phyloP scores from a whole-genome alignment of 2,888 invertebrate genomes.

The Chloromyia formosa region DNA sequence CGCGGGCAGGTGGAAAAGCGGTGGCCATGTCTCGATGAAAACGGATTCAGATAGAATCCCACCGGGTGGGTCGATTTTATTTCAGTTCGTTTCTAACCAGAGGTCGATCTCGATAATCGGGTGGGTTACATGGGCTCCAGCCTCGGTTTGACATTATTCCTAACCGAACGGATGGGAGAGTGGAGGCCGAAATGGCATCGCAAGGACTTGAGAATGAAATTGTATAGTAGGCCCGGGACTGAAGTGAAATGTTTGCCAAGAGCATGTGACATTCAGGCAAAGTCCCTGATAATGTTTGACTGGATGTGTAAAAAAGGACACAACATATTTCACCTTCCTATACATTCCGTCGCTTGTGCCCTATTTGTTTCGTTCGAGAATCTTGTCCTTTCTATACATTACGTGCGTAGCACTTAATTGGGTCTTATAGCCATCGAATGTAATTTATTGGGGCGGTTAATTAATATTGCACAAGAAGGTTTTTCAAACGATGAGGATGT shows the following conservation, averaged over 20 bases:
- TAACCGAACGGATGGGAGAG: not conserved
- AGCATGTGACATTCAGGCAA: conserved; percentile 38
- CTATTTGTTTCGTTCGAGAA: not conserved
- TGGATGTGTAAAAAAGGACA: conserved; percentile 11
- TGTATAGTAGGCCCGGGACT: not conserved
- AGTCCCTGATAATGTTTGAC: conserved; percentile 22
- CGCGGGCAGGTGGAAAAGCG: not conserved
- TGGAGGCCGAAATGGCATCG: not conserved
- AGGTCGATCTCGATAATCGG: conserved; percentile 29
- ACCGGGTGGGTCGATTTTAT: conserved; percentile 7
- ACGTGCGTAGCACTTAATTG: conserved; percentile 43
- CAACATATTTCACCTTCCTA: not conserved
- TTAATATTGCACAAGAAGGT: conserved; percentile 39
- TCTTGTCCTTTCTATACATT: not conserved
- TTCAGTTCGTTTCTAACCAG: conserved; percentile 22
- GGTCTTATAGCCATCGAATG: conserved; percentile 42
- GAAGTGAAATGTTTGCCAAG: conserved; percentile 35
- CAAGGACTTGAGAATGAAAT: conserved; percentile 16
- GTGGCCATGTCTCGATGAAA: not conserved
- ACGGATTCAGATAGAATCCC: not conserved
- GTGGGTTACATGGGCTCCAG: conserved; percentile 2
- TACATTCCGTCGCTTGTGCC: not conserved
- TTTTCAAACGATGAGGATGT: not conserved
- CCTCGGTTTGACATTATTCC: not conserved
- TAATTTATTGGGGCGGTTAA: conserved; percentile 43